Conservation (phyloP, 2,113 vertebrate genomes). For the Rhinolophus sinicus region DNA sequence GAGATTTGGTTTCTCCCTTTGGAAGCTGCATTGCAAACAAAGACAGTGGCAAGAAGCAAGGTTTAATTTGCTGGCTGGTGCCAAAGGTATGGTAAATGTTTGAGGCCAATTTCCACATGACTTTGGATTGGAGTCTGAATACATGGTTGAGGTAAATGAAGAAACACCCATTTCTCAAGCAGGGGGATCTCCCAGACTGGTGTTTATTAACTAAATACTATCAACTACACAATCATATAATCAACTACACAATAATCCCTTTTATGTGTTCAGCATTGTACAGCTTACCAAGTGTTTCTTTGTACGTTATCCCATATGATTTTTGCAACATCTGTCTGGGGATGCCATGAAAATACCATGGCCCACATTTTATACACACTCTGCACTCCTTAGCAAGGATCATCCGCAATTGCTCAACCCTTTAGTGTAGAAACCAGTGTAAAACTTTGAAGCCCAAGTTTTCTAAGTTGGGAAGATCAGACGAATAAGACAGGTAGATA, state of each 20-base stretch:
- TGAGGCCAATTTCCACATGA: background rate
- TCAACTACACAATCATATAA: background rate
- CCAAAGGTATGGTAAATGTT: slow-evolving; percentile 30
- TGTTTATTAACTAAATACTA: background rate
- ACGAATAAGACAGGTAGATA: background rate
- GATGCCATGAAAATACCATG: background rate
- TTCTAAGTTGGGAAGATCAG: background rate
- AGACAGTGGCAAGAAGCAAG: background rate
- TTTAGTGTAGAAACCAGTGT: background rate
- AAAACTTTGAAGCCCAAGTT: background rate
- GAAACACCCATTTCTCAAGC: background rate
- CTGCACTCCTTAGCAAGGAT: background rate
- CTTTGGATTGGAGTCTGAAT: background rate
- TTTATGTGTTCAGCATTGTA: background rate
- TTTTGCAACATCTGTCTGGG: background rate
- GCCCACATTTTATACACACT: background rate
- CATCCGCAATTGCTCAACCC: background rate
- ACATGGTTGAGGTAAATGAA: background rate
- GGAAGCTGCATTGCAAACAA: background rate
- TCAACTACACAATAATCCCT: background rate
- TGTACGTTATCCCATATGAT: background rate
- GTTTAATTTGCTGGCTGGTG: background rate
- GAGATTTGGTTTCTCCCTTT: background rate
- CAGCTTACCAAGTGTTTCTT: background rate
- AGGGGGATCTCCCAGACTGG: background rate